These are phyloP conservation scores for Aratinga solstitialis DNA, from an alignment of 2,797 vertebrate species.

Conservation along the genomic window DNA sequence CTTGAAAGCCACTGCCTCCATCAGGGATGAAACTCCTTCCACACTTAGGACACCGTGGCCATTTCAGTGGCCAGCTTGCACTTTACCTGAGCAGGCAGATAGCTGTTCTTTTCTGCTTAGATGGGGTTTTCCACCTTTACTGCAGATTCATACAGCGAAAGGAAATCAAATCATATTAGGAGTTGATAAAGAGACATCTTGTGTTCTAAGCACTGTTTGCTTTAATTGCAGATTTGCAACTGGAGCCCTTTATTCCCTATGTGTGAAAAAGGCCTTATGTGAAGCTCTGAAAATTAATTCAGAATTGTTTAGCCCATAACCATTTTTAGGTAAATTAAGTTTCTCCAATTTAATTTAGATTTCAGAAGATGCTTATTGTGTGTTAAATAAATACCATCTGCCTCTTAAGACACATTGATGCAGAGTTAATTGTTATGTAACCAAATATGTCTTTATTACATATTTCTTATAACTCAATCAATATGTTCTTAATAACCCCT, in stretches of 20 bases:
- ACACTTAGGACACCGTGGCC: background rate
- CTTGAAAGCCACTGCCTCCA: slow-evolving; percentile 21
- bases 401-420: slow-evolving; percentile 71
- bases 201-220: background rate
- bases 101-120: background rate
- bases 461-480: slow-evolving; percentile 74
- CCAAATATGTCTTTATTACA: slow-evolving; percentile 75
- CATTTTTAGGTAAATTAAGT: slow-evolving; percentile 71
- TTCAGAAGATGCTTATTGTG: slow-evolving; percentile 76
- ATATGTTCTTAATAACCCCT: slow-evolving; percentile 79
- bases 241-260: background rate
- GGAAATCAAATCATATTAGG: slow-evolving; percentile 6
- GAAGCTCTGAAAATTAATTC: slow-evolving; percentile 27
- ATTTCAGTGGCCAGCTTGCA: background rate
- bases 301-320: slow-evolving; percentile 51
- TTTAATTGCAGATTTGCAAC: slow-evolving; percentile 26
- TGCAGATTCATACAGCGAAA: background rate
- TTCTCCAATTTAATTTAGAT: slow-evolving; percentile 78
- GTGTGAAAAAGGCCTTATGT: background rate
- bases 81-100: background rate
- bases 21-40: background rate
- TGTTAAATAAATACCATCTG: slow-evolving; percentile 81
- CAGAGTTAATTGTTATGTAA: slow-evolving; percentile 80
- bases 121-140: slow-evolving; percentile 18
- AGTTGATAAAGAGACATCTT: background rate